Evolutionary conservation across 1,140 invertebrate species (phyloP), one percentile per base, ranked within the genome.

Genomic region (Coboldia fuscipes): DNA sequence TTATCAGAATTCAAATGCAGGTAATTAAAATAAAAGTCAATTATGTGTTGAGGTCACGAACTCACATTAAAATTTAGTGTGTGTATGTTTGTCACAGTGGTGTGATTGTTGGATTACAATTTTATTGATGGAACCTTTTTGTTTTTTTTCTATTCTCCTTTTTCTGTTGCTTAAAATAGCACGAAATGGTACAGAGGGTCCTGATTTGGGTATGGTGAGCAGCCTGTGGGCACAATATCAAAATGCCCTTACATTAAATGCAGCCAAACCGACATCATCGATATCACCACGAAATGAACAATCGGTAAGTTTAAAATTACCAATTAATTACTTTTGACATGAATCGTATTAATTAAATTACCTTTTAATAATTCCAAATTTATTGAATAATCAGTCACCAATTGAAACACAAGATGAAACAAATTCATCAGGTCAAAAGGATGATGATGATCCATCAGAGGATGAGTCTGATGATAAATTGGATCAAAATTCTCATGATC

Each of bases 381-480:
- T 19, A 6, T 23, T n/a, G n/a, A n/a, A n/a, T n/a, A n/a, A n/a
- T n/a, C n/a, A n/a, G 6, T 52, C 51, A 30, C 50, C 52, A 2
- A 51, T 74, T 33, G 79, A 77, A 39, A 71, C 70, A 30, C 79
- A 82, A 47, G 86, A 92, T 50, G 85, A 92, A 54, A 84, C 82
- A 1, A 88, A 82, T 39, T 86, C 79, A 38, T 83, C 83, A 37
- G 88, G 89, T 39, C 86, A 92, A 49, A 88, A 94, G 45, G 83
- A 89, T 40, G 86, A 92, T 47, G 89, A 93, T 44, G 85, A 86
- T 39, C 76, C 73, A n/a, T 75, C 76, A 26, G 80, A 85, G 41
- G 84, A 93, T 47, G 85, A 92, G 47, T 81, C 75, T 34, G 81
- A 89, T 43, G 86, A 93, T 47, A 75, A 84, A 51, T 68, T 88